These are phyloP conservation scores for Ctenopoma multispine DNA, from an alignment of 2,797 vertebrate species.

Conservation along the genomic window DNA sequence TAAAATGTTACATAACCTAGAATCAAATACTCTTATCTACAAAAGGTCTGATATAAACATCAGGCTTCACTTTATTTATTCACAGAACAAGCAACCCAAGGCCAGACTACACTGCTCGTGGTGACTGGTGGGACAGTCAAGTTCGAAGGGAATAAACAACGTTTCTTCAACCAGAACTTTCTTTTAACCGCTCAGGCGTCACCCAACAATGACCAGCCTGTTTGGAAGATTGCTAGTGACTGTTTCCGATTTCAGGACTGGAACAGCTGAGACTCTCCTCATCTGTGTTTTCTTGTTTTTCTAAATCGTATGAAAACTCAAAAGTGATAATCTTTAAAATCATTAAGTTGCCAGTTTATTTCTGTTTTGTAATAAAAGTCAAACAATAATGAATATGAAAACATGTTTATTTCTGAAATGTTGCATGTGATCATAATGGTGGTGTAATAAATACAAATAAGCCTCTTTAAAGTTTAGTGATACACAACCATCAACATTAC, in stretches of 20 bases:
- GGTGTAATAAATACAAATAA: conserved; percentile 70
- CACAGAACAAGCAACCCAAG: conserved; percentile 95
- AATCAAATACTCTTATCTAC: neutral
- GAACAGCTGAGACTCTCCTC: conserved; percentile 79
- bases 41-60: neutral
- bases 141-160: conserved; percentile 95
- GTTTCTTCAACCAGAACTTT: conserved; percentile 97
- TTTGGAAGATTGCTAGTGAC: conserved; percentile 98
- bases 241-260: conserved; percentile 98
- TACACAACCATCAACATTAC: conserved; percentile 39
- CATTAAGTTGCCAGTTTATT: conserved; percentile 4
- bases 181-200: conserved; percentile 92
- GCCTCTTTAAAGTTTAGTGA: conserved; percentile 25
- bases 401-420: conserved; percentile 75
- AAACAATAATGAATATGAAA: conserved; percentile 62
- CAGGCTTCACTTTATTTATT: conserved; percentile 30
- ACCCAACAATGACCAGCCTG: conserved; percentile 87
- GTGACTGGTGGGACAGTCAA: conserved; percentile 93
- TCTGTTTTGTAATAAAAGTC: conserved; percentile 48
- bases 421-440: conserved; percentile 60
- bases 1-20: neutral
- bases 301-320: neutral
- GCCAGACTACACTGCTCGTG: conserved; percentile 93
- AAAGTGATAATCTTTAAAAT: neutral
- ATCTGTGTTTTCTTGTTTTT: neutral